These are phyloP conservation scores for Lagopus muta DNA, from an alignment of 2,113 vertebrate species.

Conservation along the genomic window DNA sequence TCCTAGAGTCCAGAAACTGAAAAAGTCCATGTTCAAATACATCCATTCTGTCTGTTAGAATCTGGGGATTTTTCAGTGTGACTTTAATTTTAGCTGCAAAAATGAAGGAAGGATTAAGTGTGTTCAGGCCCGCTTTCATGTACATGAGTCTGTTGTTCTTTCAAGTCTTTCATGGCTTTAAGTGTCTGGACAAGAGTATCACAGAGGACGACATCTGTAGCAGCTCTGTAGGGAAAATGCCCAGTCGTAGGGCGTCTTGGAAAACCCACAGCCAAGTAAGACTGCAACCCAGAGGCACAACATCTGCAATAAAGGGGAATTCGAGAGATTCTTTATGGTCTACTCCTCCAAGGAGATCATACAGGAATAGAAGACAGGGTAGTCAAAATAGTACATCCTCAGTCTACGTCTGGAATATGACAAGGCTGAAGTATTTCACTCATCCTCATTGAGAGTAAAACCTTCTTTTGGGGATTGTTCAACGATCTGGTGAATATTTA, in stretches of 20 bases:
- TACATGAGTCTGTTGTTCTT: background rate
- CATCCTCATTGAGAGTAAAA: background rate
- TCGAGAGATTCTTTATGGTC: background rate
- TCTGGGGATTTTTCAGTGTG: background rate
- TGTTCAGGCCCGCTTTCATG: background rate
- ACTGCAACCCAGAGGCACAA: background rate
- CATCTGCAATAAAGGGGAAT: background rate
- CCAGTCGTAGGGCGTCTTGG: background rate
- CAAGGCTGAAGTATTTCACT: background rate
- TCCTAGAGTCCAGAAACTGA: rapidly evolving
- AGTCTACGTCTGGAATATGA: background rate
- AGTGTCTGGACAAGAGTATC: background rate
- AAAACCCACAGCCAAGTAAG: background rate
- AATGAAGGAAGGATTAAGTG: background rate
- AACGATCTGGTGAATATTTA: background rate
- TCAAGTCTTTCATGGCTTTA: background rate
- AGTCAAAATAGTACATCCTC: background rate
- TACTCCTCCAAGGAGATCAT: background rate
- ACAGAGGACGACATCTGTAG: background rate
- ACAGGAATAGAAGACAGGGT: background rate
- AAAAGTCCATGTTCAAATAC: background rate
- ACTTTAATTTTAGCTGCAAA: background rate
- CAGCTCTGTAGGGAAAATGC: background rate
- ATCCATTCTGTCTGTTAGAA: background rate
- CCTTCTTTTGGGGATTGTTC: background rate